Evolutionary conservation across 2,797 vertebrate genomes (phyloP).

Genomic region (Rhinatrema bivittatum): DNA sequence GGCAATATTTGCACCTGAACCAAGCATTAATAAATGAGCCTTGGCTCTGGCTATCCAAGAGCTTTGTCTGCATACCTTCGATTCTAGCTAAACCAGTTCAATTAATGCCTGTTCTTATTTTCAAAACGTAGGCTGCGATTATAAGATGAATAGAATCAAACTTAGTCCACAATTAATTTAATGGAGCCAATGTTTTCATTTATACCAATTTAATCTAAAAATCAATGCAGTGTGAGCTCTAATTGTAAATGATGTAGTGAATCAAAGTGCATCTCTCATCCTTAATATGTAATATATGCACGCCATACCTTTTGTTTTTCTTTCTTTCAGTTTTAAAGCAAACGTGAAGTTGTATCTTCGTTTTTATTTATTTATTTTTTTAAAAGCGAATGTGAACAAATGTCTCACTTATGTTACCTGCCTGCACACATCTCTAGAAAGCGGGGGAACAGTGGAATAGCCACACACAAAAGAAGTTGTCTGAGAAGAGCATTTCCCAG

Average conservation of each 20-base stretch:
- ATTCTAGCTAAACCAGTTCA: conserved; percentile 54
- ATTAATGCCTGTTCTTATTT: conserved; percentile 65
- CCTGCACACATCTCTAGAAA: conserved; percentile 49
- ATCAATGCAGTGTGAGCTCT: conserved; percentile 50
- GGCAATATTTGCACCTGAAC: no score
- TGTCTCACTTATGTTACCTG: conserved; percentile 54
- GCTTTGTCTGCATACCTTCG: no score
- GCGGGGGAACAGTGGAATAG: conserved; percentile 55
- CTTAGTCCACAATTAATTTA: conserved; percentile 70
- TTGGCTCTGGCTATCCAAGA: no score
- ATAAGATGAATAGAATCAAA: conserved; percentile 66
- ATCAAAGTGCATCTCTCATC: no score
- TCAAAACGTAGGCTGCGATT: conserved; percentile 68
- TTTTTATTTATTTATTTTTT: no score
- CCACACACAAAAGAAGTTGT: conserved; percentile 63
- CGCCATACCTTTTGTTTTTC: no score
- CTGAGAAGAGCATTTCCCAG: conserved; percentile 72
- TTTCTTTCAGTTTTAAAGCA: no score
- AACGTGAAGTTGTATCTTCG: no score
- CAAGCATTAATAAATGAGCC: no score
- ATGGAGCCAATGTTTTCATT: conserved; percentile 73
- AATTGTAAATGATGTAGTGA: no score
- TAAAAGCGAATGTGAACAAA: background rate
- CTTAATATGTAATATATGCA: conserved; percentile 31
- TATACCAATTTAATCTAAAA: conserved; percentile 65